Base-by-base conservation (phyloP, 1,140 invertebrate species). In the Meloidogyne hapla region DNA sequence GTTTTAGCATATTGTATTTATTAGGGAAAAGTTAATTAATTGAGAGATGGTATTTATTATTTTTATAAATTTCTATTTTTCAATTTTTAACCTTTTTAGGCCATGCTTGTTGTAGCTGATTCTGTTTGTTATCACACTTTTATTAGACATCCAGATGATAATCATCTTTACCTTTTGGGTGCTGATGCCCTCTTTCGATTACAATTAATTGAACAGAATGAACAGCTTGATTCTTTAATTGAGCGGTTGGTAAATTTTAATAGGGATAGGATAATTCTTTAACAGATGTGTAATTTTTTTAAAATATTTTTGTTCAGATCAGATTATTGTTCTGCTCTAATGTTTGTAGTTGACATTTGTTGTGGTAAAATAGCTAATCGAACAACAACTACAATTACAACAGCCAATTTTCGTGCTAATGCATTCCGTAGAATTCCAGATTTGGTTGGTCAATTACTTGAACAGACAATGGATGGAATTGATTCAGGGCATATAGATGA, bases 91-190 rank as follows among this genome's bases (percentile, higher is more conserved):
- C 40, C 4, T 40, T 70, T 33, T 70, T 15, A 73, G 70, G 91
- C 91, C n/a, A 88, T 92, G 90, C 90, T 90, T 88, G 84, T 85
- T 81, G 26, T 77, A n/a, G 94, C 93, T 0, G 92, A 94, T 87
- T 90, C 91, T 82, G 93, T 94, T 9, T 95, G 93, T 84, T 95
- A 94, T 82, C 94, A 95, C 81, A 94, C 94, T 21, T 91, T 93
- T 73, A 92, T 91, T 69, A 91, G 92, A 78, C 92, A 45, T 45
- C n/a, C 21, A 12, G 74, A 26, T 3, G 72, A 92, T 56, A 92
- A 92, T 67, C 92, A 94, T 81, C 87, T 97, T 13, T 90, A 95
- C 71, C 83, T 97, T 1, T 88, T 98, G 28, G 95, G 95, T 0
- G 92, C 92, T 0, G 92, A 92, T 82, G 91, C 91, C 65, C 90